These are phyloP conservation scores for Parauchenoglanis punctatus DNA, from an alignment of 2,797 vertebrate genomes.

Conservation along the genomic window DNA sequence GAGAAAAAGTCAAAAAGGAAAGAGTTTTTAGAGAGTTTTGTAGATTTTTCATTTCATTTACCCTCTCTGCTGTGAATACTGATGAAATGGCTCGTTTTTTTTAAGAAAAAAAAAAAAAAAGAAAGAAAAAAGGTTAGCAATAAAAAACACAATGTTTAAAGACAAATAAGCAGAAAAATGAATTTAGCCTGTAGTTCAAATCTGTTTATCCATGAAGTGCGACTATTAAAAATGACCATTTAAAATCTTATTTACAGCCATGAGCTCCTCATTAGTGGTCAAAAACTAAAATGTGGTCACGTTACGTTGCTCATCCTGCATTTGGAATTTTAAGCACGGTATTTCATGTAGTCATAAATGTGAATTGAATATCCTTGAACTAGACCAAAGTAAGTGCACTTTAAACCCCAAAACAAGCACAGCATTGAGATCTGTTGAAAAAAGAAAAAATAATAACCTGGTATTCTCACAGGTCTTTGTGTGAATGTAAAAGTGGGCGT, in stretches of 20 bases:
- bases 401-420: neutral
- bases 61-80: neutral
- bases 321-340: neutral
- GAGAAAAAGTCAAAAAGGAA: too few relatives aligned
- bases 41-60: neutral
- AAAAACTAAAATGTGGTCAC: neutral
- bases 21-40: too few relatives aligned
- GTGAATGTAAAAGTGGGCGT: slow-evolving; percentile 12
- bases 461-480: slow-evolving; percentile 16
- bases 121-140: neutral
- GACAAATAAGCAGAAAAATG: neutral
- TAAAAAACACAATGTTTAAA: neutral
- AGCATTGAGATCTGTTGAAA: neutral
- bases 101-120: neutral
- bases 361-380: neutral
- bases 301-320: neutral
- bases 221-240: neutral
- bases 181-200: neutral
- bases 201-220: neutral
- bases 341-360: neutral
- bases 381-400: neutral
- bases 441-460: neutral
- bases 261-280: neutral
- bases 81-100: neutral
- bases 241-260: neutral